These are phyloP conservation scores for Lamproptera curius DNA, from an alignment of 2,888 invertebrate species.

Conservation along the genomic window DNA sequence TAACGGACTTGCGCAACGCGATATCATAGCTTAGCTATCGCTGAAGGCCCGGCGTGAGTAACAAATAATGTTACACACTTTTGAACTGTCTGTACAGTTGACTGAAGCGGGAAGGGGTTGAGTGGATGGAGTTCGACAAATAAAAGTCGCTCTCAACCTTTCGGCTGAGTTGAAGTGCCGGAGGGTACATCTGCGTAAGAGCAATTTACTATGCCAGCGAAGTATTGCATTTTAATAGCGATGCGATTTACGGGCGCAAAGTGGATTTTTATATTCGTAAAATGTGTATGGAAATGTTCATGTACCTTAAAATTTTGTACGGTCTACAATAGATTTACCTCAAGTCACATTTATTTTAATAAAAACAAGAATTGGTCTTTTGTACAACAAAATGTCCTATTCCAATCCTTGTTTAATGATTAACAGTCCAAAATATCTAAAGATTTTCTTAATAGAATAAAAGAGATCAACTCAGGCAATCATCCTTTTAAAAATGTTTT, in stretches of 20 bases:
- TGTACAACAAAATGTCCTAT: no score
- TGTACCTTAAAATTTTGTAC: no score
- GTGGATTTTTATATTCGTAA: background rate
- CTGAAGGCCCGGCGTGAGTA: constrained; percentile 17
- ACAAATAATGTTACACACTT: constrained; percentile 35
- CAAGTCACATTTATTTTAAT: no score
- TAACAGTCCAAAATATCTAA: no score
- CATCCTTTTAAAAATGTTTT: no score
- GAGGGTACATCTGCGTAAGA: constrained; percentile 13
- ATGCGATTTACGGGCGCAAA: background rate
- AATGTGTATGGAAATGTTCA: no score
- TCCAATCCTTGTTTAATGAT: no score
- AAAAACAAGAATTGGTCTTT: no score
- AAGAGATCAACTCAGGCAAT: no score
- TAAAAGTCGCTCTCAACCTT: constrained; percentile 25
- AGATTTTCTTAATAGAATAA: no score
- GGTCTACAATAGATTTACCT: no score
- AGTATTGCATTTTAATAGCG: background rate
- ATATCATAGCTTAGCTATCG: constrained; percentile 9
- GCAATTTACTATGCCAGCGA: constrained; percentile 3
- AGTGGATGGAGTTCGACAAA: constrained; percentile 27
- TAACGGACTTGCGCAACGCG: no score
- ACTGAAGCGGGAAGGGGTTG: constrained; percentile 24
- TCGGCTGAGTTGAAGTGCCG: constrained; percentile 11
- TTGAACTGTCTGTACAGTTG: constrained; percentile 35